Evolutionary conservation across 2,888 invertebrate species (phyloP).

Genomic region (Drosophila kambysellisi): DNA sequence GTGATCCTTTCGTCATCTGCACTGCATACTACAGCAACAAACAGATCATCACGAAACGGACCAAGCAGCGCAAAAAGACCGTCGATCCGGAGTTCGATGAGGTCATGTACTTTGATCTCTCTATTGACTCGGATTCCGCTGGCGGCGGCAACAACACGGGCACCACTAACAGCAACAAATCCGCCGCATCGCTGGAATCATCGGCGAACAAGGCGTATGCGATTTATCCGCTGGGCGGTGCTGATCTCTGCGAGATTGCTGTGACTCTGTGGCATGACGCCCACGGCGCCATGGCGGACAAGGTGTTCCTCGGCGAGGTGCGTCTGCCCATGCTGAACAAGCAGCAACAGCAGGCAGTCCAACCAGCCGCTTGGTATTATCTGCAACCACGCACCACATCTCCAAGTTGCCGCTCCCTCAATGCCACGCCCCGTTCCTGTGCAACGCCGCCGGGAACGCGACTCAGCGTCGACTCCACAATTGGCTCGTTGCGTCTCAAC

Average conservation of each 20-base stretch:
- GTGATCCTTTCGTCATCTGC: constrained; percentile 95
- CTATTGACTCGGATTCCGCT: constrained; percentile 86
- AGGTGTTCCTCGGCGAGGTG: constrained; percentile 95
- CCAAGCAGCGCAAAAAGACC: constrained; percentile 95
- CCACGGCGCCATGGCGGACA: constrained; percentile 88
- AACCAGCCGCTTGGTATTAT: constrained; percentile 91
- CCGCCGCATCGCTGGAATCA: constrained; percentile 65
- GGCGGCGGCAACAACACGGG: constrained; percentile 49
- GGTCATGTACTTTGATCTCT: constrained; percentile 91
- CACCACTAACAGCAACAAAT: constrained; percentile 76
- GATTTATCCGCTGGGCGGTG: constrained; percentile 87
- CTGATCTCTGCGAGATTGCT: constrained; percentile 92
- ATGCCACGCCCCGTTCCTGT: constrained; percentile 86
- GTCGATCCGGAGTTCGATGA: constrained; percentile 95
- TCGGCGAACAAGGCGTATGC: constrained; percentile 86
- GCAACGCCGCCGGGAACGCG: constrained; percentile 92
- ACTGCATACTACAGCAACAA: constrained; percentile 93
- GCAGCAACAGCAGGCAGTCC: constrained; percentile 87
- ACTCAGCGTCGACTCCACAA: constrained; percentile 87
- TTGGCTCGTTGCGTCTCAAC: constrained; percentile 93
- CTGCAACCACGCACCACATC: constrained; percentile 88
- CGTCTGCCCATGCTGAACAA: constrained; percentile 91
- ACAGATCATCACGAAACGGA: constrained; percentile 91
- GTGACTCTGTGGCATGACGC: constrained; percentile 95
- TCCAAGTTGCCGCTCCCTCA: constrained; percentile 87